phyloP scores from a whole-genome alignment of 1,140 invertebrate genomes.

The Thaumatotibia leucotreta region DNA sequence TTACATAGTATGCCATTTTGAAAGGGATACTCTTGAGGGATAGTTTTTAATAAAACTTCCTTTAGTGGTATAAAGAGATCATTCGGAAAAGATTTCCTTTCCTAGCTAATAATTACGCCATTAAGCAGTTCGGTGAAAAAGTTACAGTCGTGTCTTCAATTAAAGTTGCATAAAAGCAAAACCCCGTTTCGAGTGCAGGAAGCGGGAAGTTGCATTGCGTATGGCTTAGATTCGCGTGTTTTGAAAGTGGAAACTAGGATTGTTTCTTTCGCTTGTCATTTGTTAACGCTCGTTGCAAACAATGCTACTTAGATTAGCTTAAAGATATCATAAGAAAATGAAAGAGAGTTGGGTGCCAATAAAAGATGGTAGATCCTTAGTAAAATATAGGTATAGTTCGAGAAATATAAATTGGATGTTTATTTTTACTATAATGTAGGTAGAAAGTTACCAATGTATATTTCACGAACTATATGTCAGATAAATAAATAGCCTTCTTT shows the following conservation, averaged over 20 bases:
- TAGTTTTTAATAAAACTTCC: too few species aligned
- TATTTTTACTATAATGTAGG: too few species aligned
- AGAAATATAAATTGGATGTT: too few species aligned
- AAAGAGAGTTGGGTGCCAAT: too few species aligned
- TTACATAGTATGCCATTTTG: too few species aligned
- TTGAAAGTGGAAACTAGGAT: slow-evolving; percentile 3
- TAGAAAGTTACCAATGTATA: too few species aligned
- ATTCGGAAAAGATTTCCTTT: background rate
- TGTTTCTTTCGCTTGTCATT: background rate
- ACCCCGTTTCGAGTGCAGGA: background rate
- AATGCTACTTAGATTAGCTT: background rate
- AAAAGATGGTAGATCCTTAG: too few species aligned
- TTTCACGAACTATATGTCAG: too few species aligned
- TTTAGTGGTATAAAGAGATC: background rate
- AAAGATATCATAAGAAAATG: background rate
- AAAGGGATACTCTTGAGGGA: too few species aligned
- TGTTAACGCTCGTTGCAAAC: background rate
- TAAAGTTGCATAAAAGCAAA: background rate
- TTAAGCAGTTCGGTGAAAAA: background rate
- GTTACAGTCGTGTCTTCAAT: background rate
- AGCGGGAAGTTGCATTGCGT: slow-evolving; percentile 8
- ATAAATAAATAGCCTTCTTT: too few species aligned
- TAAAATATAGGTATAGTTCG: too few species aligned
- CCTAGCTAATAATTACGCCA: background rate
- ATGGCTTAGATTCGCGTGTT: background rate